Evolutionary conservation across 2,888 invertebrate species (phyloP).

Genomic region (Drosophila stalkeri): DNA sequence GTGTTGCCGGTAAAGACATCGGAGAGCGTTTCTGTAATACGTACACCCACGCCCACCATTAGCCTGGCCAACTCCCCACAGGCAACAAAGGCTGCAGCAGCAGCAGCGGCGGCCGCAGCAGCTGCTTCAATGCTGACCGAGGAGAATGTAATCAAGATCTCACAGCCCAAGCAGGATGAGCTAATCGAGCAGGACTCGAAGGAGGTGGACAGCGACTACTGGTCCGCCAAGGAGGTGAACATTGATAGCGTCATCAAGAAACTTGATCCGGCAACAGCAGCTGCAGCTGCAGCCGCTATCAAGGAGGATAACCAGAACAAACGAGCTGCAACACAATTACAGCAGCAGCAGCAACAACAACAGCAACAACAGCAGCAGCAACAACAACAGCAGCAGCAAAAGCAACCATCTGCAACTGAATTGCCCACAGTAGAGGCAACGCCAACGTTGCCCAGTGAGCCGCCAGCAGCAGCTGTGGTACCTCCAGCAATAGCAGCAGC

Average conservation of each 20-base stretch:
- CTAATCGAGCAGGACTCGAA: conserved; percentile 86
- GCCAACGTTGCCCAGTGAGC: conserved; percentile 6
- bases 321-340: conserved; percentile 23
- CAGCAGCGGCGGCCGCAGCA: conserved; percentile 16
- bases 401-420: conserved; percentile 25
- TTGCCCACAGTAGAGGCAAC: conserved; percentile 14
- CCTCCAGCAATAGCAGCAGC: not conserved
- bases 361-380: conserved; percentile 15
- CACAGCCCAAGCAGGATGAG: conserved; percentile 82
- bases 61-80: conserved; percentile 48
- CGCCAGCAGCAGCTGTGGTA: conserved; percentile 25
- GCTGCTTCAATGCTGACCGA: conserved; percentile 73
- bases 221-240: conserved; percentile 92
- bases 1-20: conserved; percentile 61
- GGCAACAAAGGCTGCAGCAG: conserved; percentile 29
- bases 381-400: conserved; percentile 16
- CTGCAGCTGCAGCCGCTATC: conserved; percentile 15
- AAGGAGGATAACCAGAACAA: conserved; percentile 49
- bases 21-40: conserved; percentile 72
- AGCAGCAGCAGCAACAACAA: conserved; percentile 7
- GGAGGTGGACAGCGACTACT: conserved; percentile 90
- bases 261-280: conserved; percentile 86
- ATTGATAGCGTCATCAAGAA: conserved; percentile 93
- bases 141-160: conserved; percentile 83
- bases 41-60: conserved; percentile 64